Evolutionary conservation across 2,797 vertebrate genomes (phyloP).

Genomic region (Falco rusticolus): DNA sequence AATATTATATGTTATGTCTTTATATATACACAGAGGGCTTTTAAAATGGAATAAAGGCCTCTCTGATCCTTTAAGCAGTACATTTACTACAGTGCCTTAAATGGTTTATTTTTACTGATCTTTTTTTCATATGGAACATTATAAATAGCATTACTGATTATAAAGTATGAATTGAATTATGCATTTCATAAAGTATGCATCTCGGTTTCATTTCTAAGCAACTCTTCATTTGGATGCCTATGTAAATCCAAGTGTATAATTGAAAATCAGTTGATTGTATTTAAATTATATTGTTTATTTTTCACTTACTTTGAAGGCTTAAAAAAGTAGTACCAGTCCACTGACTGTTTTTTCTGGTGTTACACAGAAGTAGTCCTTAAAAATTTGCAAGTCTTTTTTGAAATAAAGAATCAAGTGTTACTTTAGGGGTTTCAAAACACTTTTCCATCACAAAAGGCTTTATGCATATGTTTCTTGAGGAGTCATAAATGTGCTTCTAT

Average conservation of each 20-base stretch:
- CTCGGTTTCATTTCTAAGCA: constrained; percentile 8
- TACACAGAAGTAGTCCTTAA: not conserved
- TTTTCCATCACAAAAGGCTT: not conserved
- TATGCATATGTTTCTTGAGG: not conserved
- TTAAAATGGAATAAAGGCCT: constrained; percentile 5
- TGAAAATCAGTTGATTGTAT: constrained; percentile 3
- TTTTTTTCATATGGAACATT: not conserved
- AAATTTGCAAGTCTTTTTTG: not conserved
- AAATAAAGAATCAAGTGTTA: not conserved
- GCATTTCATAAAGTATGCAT: not conserved
- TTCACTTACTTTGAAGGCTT: not conserved
- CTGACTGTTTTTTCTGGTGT: not conserved
- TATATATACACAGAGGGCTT: not conserved
- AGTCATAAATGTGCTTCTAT: not conserved
- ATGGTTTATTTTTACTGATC: not conserved
- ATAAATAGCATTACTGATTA: constrained; percentile 2
- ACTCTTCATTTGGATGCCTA: not conserved
- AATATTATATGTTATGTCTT: not conserved
- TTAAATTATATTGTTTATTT: not conserved
- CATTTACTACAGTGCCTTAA: not conserved
- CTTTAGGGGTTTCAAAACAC: not conserved
- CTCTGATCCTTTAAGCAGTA: not conserved
- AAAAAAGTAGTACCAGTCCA: not conserved
- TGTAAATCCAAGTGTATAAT: not conserved
- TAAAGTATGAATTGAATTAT: constrained; percentile 1